phyloP scores from a whole-genome alignment of 2,797 vertebrate genomes.

The Anguilla anguilla region DNA sequence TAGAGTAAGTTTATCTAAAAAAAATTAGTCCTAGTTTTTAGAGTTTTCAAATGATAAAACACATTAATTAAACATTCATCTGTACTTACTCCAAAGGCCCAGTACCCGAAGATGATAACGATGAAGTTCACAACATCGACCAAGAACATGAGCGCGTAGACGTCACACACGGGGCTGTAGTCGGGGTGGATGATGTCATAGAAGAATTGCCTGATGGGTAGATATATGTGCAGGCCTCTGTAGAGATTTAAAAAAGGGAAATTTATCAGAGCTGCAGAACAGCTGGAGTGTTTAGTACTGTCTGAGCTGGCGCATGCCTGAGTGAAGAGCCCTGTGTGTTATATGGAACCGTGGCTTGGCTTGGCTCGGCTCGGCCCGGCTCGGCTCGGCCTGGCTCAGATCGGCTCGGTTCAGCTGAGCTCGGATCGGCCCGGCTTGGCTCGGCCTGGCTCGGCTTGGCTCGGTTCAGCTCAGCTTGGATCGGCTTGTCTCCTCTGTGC shows the following conservation, averaged over 20 bases:
- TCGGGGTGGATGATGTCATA: conserved; percentile 82
- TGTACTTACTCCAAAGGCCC: conserved; percentile 76
- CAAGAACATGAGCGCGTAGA: conserved; percentile 76
- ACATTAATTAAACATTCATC: neutral
- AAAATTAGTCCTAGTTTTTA: neutral
- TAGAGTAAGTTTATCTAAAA: too few relatives aligned
- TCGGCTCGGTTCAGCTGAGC: too few relatives aligned
- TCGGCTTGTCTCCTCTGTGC: too few relatives aligned
- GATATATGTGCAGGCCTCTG: conserved; percentile 74
- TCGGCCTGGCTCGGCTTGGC: too few relatives aligned
- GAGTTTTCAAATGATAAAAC: neutral
- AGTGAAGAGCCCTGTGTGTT: neutral
- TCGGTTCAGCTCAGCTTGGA: too few relatives aligned
- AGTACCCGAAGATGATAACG: conserved; percentile 76
- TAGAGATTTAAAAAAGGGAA: conserved; percentile 7
- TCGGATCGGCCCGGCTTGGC: too few relatives aligned
- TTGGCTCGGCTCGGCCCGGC: too few relatives aligned
- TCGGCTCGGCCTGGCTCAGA: too few relatives aligned
- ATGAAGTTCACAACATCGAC: conserved; percentile 77
- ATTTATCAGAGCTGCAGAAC: neutral
- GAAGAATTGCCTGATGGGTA: conserved; percentile 78
- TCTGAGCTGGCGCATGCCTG: neutral
- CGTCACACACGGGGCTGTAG: conserved; percentile 74
- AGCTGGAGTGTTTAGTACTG: too few relatives aligned
- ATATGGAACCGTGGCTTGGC: too few relatives aligned